phyloP scores from a whole-genome alignment of 2,888 invertebrate species.

The Mechanitis mazaeus region DNA sequence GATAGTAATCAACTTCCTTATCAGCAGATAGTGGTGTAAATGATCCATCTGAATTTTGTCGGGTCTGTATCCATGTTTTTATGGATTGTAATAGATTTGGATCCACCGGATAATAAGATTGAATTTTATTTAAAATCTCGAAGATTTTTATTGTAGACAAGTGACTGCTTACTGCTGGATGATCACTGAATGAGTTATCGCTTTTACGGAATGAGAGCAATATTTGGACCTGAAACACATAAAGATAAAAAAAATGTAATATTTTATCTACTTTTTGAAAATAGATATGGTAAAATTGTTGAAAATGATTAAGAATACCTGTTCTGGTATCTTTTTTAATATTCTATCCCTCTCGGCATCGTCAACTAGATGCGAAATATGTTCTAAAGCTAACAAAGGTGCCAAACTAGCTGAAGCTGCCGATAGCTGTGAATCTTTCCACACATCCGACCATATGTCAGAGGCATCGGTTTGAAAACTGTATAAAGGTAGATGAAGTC shows the following conservation, averaged over 20 bases:
- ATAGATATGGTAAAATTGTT: neutral
- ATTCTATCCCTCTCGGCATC: slow-evolving; percentile 69
- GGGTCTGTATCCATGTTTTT: slow-evolving; percentile 78
- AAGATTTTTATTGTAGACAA: slow-evolving; percentile 77
- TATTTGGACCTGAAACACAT: slow-evolving; percentile 74
- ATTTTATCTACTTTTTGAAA: neutral
- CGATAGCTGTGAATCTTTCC: slow-evolving; percentile 67
- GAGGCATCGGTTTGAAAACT: slow-evolving; percentile 55
- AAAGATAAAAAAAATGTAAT: neutral
- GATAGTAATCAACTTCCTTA: slow-evolving; percentile 72
- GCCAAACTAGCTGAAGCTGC: slow-evolving; percentile 78
- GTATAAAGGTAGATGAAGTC: slow-evolving; percentile 76
- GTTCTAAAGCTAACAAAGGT: slow-evolving; percentile 74
- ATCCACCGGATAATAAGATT: slow-evolving; percentile 78
- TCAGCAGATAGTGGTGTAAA: slow-evolving; percentile 78
- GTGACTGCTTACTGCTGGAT: slow-evolving; percentile 79
- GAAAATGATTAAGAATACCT: slow-evolving; percentile 49
- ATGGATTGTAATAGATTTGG: slow-evolving; percentile 77
- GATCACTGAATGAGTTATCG: slow-evolving; percentile 82
- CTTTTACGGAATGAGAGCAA: slow-evolving; percentile 78
- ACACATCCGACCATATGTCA: slow-evolving; percentile 64
- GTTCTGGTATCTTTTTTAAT: slow-evolving; percentile 73
- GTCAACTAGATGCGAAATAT: slow-evolving; percentile 72
- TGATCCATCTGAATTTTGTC: slow-evolving; percentile 78
- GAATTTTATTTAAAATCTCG: slow-evolving; percentile 78